phyloP scores from a whole-genome alignment of 30 jellyfish, hydroid and myxozoan genomes.

The Cassiopea xamachana region DNA sequence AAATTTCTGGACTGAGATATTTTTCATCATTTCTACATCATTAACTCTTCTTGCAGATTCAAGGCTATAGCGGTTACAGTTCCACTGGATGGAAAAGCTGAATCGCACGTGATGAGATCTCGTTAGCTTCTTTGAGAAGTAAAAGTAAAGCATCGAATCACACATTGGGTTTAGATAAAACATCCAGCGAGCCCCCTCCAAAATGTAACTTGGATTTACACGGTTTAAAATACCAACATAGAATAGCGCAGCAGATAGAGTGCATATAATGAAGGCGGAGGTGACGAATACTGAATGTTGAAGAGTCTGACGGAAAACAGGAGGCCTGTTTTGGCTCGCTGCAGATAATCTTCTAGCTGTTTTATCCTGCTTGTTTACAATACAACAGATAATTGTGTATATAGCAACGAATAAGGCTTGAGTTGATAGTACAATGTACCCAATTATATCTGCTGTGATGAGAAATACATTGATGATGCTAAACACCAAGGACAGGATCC shows the following conservation, averaged over 20 bases:
- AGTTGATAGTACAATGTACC: neutral
- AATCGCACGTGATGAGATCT: neutral
- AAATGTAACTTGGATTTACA: constrained; percentile 1
- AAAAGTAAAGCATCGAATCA: constrained; percentile 4
- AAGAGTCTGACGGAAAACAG: neutral
- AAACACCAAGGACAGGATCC: constrained; percentile 6
- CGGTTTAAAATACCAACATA: neutral
- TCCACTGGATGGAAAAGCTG: neutral
- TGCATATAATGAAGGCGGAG: constrained; percentile 30
- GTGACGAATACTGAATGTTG: constrained; percentile 2
- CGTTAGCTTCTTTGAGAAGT: constrained; percentile 3
- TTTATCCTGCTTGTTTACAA: constrained; percentile 2
- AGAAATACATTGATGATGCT: constrained; percentile 4
- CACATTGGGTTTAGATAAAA: too few species aligned
- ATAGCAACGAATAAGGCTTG: constrained; percentile 1
- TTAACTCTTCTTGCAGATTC: neutral
- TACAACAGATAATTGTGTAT: constrained; percentile 5
- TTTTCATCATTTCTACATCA: neutral
- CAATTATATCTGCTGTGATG: neutral
- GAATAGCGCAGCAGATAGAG: constrained; percentile 8
- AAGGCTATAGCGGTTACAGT: neutral
- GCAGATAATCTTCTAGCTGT: neutral
- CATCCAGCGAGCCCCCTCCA: constrained; percentile 25
- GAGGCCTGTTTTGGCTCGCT: neutral
- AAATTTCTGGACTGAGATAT: neutral